These are phyloP conservation scores for Mylabris phalerata DNA, from an alignment of 1,140 invertebrate species.

Conservation along the genomic window DNA sequence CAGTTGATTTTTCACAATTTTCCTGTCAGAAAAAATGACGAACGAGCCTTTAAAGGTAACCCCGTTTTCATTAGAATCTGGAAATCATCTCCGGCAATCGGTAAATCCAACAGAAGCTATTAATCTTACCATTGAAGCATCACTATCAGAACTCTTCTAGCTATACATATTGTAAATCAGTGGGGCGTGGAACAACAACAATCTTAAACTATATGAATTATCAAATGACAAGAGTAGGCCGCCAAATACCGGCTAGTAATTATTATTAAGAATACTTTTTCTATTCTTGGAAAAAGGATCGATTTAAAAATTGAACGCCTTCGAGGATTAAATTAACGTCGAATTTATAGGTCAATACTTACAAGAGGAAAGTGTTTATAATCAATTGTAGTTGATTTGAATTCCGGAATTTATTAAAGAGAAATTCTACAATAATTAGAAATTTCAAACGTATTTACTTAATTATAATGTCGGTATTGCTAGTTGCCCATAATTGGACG, in stretches of 20 bases:
- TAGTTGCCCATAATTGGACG: slow-evolving; percentile 10
- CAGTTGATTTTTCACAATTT: too few relatives aligned
- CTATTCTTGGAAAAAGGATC: too few relatives aligned
- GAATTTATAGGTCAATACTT: too few relatives aligned
- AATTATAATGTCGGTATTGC: slow-evolving; percentile 4
- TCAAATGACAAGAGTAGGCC: slow-evolving; percentile 9
- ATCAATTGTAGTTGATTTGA: too few relatives aligned
- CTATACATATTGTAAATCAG: slow-evolving; percentile 2
- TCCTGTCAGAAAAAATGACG: too few relatives aligned
- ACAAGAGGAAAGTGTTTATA: too few relatives aligned
- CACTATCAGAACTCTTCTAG: slow-evolving; percentile 6
- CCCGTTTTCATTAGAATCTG: neutral
- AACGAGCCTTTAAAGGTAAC: too few relatives aligned
- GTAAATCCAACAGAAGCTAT: slow-evolving; percentile 12
- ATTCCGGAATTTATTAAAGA: neutral
- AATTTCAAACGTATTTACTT: slow-evolving; percentile 3
- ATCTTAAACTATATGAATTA: slow-evolving; percentile 17
- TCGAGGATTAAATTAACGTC: neutral
- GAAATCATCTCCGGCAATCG: neutral
- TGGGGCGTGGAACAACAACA: slow-evolving; percentile 5
- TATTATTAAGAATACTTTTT: too few relatives aligned
- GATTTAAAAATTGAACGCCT: too few relatives aligned
- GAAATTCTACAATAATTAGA: slow-evolving; percentile 10
- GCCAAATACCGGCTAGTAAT: slow-evolving; percentile 2
- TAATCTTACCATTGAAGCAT: slow-evolving; percentile 14